phyloP scores from a whole-genome alignment of 2,888 invertebrate species.

The Chymomyza amoena region DNA sequence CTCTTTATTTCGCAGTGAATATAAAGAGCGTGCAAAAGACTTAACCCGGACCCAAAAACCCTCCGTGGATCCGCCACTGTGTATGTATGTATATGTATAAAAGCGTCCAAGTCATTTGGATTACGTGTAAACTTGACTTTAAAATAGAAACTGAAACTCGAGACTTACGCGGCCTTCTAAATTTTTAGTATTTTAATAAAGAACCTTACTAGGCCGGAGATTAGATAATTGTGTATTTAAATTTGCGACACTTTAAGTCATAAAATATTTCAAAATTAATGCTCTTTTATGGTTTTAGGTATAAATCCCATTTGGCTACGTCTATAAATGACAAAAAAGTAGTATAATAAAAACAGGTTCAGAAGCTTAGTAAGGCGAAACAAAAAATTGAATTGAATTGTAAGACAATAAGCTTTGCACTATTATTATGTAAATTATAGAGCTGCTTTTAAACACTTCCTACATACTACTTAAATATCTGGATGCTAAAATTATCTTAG shows the following conservation, averaged over 20 bases:
- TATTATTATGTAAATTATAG: neutral
- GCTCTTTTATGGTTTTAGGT: neutral
- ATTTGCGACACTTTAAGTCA: neutral
- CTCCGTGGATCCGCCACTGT: no score
- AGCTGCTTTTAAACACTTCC: neutral
- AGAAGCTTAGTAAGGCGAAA: neutral
- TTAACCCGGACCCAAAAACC: no score
- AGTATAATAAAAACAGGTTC: neutral
- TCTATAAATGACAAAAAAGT: neutral
- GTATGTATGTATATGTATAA: no score
- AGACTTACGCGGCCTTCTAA: neutral
- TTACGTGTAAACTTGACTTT: slow-evolving; percentile 32
- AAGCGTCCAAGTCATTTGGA: neutral
- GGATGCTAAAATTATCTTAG: neutral
- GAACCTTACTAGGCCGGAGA: no score
- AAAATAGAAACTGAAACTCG: slow-evolving; percentile 19
- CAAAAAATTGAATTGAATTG: neutral
- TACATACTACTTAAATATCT: neutral
- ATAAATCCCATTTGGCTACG: neutral
- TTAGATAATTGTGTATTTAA: neutral
- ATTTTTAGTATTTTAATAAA: no score
- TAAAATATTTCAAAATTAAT: neutral
- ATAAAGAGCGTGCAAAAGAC: no score
- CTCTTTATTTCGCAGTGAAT: no score
- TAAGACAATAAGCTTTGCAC: neutral